These are phyloP conservation scores for Papilio dardanus DNA, from an alignment of 1,140 invertebrate genomes.

Conservation along the genomic window DNA sequence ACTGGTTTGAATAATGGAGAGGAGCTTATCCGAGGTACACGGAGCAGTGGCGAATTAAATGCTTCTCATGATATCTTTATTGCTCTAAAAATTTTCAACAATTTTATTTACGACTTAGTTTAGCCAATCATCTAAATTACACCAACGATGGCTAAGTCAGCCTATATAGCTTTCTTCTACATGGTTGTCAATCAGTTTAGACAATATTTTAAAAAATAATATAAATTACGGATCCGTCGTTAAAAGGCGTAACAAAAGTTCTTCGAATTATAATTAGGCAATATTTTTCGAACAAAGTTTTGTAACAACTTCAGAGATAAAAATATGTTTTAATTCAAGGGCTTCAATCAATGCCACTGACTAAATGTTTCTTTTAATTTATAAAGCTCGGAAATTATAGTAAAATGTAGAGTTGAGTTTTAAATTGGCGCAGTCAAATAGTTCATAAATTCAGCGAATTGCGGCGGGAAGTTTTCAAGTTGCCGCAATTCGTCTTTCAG, in stretches of 20 bases:
- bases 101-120: background rate
- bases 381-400: background rate
- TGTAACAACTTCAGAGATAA: too few relatives aligned
- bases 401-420: background rate
- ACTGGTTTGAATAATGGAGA: slow-evolving; percentile 21
- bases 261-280: too few relatives aligned
- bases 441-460: slow-evolving; percentile 13
- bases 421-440: background rate
- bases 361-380: too few relatives aligned
- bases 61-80: slow-evolving; percentile 8
- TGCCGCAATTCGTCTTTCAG: slow-evolving; percentile 33
- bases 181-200: background rate
- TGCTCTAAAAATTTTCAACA: background rate
- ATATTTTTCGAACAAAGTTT: too few relatives aligned
- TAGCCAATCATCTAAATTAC: background rate
- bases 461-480: slow-evolving; percentile 33
- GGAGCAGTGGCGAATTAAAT: slow-evolving; percentile 11
- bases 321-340: too few relatives aligned
- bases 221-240: too few relatives aligned
- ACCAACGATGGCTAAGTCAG: background rate
- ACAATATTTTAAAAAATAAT: background rate
- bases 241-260: too few relatives aligned
- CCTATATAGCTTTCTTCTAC: background rate
- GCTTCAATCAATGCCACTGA: too few relatives aligned
- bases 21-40: slow-evolving; percentile 17